Evolutionary conservation across 2,113 vertebrate genomes (phyloP), one percentile per base, ranked within the genome.

Genomic region (Myotis brandtii): DNA sequence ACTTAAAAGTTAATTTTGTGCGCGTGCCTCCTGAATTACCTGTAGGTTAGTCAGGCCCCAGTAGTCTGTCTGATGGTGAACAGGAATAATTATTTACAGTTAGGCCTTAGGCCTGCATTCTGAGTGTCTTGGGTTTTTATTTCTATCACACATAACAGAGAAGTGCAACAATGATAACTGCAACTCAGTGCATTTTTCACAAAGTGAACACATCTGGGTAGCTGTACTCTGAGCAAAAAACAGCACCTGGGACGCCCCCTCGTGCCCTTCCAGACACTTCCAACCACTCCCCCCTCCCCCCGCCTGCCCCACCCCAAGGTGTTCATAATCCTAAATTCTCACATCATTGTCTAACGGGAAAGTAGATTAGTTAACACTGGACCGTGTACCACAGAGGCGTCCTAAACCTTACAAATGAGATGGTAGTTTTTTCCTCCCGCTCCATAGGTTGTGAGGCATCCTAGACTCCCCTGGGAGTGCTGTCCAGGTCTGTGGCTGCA

Each of bases 391-490:
- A 20, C 50, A 59, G 56, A 86, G 50, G n/a, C 0, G 0, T 66
- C 48, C 46, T 30, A 27, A 20, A 32, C 21, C 73, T 83, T 69
- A 11, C 14, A 46, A 10, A 4, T 37, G 27, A 16, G 21, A 20
- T 13, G 52, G 34, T 17, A 3, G 66, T 62, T 37, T n/a, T 37
- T 30, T 62, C 80, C 59, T 84, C 77, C 48, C 52, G 2, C 34
- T 88, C 59, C 46, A 25, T 13, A 30, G 0, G 1, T 66, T 43
- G 2, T 34, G 0, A 1, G 32, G 13, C 50, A 73, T 43, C 17
- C 91, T 87, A 95, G 43, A 9, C 86, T 89, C 56, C 83, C 82
- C 75, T 32, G 23, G 66, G 83, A 89, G 70, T 86, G 54, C 86
- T 92, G 37, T 95, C 89, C 1, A 34, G 67, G 40, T 93, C 75